Evolutionary conservation across 1,140 invertebrate genomes (phyloP).

Genomic region (Drosophila sechellia): DNA sequence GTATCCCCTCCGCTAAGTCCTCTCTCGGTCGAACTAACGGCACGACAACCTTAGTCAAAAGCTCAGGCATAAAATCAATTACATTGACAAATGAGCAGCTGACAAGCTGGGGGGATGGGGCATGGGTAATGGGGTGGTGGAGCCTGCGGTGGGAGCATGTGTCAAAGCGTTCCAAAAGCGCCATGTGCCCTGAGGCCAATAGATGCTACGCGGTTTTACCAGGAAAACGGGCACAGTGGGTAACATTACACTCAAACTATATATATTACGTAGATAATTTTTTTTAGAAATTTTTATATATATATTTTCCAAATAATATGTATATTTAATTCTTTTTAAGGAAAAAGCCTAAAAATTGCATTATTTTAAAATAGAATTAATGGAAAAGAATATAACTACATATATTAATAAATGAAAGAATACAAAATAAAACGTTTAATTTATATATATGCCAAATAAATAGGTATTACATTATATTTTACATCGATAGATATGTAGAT

Average conservation of each 20-base stretch:
- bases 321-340: too few species aligned
- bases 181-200: slow-evolving; percentile 48
- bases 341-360: too few species aligned
- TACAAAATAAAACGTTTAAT: too few species aligned
- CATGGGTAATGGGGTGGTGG: not conserved
- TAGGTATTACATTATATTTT: too few species aligned
- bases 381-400: too few species aligned
- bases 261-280: not conserved
- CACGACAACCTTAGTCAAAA: slow-evolving; percentile 72
- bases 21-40: slow-evolving; percentile 26
- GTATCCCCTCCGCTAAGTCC: not conserved
- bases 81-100: slow-evolving; percentile 83
- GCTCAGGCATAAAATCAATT: slow-evolving; percentile 81
- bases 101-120: slow-evolving; percentile 61
- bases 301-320: too few species aligned
- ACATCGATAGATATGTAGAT: not conserved
- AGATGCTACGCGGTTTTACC: slow-evolving; percentile 13
- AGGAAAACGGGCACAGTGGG: slow-evolving; percentile 21
- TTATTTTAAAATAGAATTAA: too few species aligned
- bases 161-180: slow-evolving; percentile 66
- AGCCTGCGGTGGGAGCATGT: slow-evolving; percentile 32
- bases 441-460: too few species aligned
- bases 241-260: too few species aligned
- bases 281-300: too few species aligned
- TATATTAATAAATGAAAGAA: too few species aligned